phyloP scores from a whole-genome alignment of 1,140 invertebrate genomes.

The Cydia amplana region DNA sequence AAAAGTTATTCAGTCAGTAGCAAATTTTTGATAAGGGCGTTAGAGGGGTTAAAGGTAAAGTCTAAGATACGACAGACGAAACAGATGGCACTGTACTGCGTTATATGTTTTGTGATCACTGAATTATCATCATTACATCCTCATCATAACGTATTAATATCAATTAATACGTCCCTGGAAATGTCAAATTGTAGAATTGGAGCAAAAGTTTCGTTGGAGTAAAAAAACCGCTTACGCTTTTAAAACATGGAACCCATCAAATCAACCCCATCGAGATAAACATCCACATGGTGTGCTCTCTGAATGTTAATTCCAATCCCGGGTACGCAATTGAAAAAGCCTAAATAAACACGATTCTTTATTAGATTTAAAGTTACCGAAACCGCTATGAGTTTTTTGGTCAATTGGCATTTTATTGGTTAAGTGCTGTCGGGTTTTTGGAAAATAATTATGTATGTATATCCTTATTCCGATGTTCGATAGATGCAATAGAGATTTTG shows the following conservation, averaged over 20 bases:
- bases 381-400: not conserved
- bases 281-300: not conserved
- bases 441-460: too few species aligned
- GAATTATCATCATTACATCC: too few species aligned
- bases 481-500: not conserved
- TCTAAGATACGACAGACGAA: too few species aligned
- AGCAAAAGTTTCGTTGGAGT: not conserved
- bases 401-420: not conserved
- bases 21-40: too few species aligned
- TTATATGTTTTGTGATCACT: too few species aligned
- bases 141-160: too few species aligned
- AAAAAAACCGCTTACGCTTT: not conserved
- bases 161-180: not conserved
- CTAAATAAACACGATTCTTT: slow-evolving; percentile 18
- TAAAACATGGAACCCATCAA: not conserved
- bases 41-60: too few species aligned
- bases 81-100: too few species aligned
- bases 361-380: slow-evolving; percentile 6
- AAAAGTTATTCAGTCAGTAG: too few species aligned
- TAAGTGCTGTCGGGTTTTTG: not conserved
- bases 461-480: not conserved
- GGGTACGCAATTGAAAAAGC: slow-evolving; percentile 11
- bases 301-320: not conserved
- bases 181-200: not conserved
- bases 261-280: not conserved